Percentiles rank a stretch among this genome's conserved stretches.
Conservation (phyloP, 2,113 vertebrate species). For the Paedocypris sp. region DNA sequence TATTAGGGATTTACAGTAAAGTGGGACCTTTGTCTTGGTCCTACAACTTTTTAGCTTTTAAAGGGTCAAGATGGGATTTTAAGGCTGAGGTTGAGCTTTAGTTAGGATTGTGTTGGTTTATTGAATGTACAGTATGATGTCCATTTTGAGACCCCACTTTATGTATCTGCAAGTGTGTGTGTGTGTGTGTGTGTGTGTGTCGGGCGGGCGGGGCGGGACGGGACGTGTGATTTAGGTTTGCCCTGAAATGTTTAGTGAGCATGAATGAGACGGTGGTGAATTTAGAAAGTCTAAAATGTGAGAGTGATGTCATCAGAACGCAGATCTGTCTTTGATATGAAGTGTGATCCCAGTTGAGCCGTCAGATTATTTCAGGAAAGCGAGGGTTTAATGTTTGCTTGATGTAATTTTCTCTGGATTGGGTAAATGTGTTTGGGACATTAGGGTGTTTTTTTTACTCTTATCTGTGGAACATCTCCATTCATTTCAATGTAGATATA, state of each 20-base stretch:
- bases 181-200: conserved; percentile 15
- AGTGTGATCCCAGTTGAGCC: not conserved
- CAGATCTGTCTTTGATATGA: not conserved
- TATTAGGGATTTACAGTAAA: too few species aligned
- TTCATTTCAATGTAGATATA: too few species aligned
- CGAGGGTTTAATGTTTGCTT: not conserved
- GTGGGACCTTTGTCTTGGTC: too few species aligned
- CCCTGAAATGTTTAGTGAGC: conserved; percentile 15
- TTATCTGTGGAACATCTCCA: too few species aligned
- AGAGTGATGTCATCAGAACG: not conserved
- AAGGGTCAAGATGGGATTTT: too few species aligned
- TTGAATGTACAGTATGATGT: too few species aligned
- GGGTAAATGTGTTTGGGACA: not conserved
- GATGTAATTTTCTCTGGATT: not conserved
- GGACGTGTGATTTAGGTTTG: too few species aligned
- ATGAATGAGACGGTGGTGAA: conserved; percentile 35
- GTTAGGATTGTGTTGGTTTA: too few species aligned
- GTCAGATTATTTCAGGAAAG: not conserved
- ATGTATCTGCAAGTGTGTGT: conserved; percentile 14
- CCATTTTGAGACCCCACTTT: too few species aligned
- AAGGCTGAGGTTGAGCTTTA: too few species aligned
- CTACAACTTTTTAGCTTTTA: too few species aligned
- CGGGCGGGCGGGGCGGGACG: not conserved
- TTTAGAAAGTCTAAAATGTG: not conserved
- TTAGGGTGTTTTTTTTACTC: not conserved